Conservation (phyloP, 2,888 invertebrate species). For the Erynnis tages region DNA sequence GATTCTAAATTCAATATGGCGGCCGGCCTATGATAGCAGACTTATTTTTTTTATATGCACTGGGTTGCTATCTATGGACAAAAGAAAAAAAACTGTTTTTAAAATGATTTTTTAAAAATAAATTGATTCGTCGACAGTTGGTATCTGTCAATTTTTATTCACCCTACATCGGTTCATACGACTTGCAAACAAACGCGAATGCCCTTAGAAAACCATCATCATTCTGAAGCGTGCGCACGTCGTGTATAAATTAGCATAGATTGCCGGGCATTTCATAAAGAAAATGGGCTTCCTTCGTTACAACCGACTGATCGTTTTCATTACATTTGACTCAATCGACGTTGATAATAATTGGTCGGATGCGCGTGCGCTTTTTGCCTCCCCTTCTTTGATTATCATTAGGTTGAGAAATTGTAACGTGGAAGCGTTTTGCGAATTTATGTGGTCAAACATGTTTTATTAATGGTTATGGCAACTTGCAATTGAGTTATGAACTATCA, state of each 20-base stretch:
- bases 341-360: slow-evolving; percentile 25
- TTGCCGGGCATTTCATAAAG: slow-evolving; percentile 6
- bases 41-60: too few relatives aligned
- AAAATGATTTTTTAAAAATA: too few relatives aligned
- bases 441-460: slow-evolving; percentile 18
- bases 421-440: slow-evolving; percentile 10
- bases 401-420: slow-evolving; percentile 16
- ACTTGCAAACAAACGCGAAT: not conserved
- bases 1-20: too few relatives aligned
- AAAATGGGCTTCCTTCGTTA: slow-evolving; percentile 37
- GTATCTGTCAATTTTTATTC: too few relatives aligned
- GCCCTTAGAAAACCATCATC: not conserved
- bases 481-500: slow-evolving; percentile 9
- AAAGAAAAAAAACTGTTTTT: too few relatives aligned
- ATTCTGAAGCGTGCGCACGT: slow-evolving; percentile 1
- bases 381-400: slow-evolving; percentile 9
- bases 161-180: too few relatives aligned
- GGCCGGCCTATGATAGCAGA: too few relatives aligned
- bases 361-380: slow-evolving; percentile 5
- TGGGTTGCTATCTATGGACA: too few relatives aligned
- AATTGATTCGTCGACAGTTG: too few relatives aligned
- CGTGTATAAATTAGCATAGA: slow-evolving; percentile 14
- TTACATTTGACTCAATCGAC: slow-evolving; percentile 33
- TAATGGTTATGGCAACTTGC: slow-evolving; percentile 5
- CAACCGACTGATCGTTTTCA: slow-evolving; percentile 37